phyloP scores from a whole-genome alignment of 2,888 invertebrate genomes.

The Caenorhabditis sinica region DNA sequence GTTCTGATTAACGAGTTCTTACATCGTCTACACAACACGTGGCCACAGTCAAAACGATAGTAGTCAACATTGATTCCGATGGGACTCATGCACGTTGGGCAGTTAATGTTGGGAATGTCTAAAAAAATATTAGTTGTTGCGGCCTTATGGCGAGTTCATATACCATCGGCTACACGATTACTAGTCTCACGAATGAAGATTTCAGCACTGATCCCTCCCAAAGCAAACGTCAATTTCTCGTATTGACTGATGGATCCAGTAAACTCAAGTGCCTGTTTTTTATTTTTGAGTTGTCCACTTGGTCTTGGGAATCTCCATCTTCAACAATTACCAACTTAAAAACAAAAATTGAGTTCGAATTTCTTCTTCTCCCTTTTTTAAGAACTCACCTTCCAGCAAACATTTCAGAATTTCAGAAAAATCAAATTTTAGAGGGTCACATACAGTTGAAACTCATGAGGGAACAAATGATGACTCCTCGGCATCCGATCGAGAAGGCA shows the following conservation, averaged over 20 bases:
- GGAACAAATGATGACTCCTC: too few species aligned
- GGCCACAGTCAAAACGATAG: slow-evolving; percentile 42
- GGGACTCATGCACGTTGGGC: slow-evolving; percentile 5
- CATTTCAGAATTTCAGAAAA: too few species aligned
- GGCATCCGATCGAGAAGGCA: too few species aligned
- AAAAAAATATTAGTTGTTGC: background rate
- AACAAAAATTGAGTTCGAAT: too few species aligned
- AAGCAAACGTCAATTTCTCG: background rate
- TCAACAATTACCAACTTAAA: too few species aligned
- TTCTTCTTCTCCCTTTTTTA: too few species aligned
- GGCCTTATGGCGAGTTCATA: too few species aligned
- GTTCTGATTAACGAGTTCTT: background rate
- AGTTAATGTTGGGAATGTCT: background rate
- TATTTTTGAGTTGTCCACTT: too few species aligned
- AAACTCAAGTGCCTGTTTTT: background rate
- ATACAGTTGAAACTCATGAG: too few species aligned
- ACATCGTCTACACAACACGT: slow-evolving; percentile 38
- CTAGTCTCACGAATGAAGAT: background rate
- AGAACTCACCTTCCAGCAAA: too few species aligned
- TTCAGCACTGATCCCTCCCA: background rate
- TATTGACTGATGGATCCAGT: slow-evolving; percentile 15
- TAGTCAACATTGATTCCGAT: slow-evolving; percentile 10
- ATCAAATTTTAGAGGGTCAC: too few species aligned
- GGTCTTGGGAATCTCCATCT: too few species aligned
- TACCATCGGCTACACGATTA: background rate